A percentile compares a stretch with the other conserved stretches of the same genome.
phyloP scores from a whole-genome alignment of 2,113 vertebrate species.

The Prolemur simus region DNA sequence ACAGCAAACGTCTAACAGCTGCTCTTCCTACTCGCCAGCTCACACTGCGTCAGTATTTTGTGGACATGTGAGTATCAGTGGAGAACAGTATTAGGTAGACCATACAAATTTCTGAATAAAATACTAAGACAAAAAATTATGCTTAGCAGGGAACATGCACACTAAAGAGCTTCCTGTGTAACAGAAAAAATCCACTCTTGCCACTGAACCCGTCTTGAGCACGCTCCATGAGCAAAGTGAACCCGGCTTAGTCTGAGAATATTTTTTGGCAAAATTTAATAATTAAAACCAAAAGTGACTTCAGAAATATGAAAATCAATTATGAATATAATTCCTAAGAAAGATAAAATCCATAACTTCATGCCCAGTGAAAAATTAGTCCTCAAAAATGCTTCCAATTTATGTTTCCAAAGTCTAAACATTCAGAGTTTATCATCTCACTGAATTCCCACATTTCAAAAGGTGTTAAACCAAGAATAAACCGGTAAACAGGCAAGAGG shows the following conservation, averaged over 20 bases:
- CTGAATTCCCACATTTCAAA: neutral
- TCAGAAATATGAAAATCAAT: slow-evolving; percentile 6
- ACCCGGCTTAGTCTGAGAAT: neutral
- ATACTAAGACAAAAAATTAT: neutral
- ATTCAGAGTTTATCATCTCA: neutral
- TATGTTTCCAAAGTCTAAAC: neutral
- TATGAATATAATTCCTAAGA: neutral
- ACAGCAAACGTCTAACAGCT: neutral
- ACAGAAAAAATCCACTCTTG: neutral
- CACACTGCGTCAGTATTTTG: neutral
- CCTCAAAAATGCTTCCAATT: neutral
- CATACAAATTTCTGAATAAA: neutral
- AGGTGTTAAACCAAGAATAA: neutral
- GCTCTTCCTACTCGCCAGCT: no score
- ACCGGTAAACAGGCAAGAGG: slow-evolving; percentile 62
- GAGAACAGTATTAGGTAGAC: neutral
- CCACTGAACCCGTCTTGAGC: neutral
- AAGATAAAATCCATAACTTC: neutral
- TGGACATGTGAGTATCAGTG: neutral
- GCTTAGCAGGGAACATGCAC: neutral
- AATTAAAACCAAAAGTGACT: neutral
- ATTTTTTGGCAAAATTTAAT: neutral
- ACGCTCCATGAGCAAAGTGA: neutral
- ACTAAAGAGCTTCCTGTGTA: neutral
- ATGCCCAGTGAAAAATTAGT: neutral